These are phyloP conservation scores for Dasypogon diadema DNA, from an alignment of 2,888 invertebrate species.

Conservation along the genomic window DNA sequence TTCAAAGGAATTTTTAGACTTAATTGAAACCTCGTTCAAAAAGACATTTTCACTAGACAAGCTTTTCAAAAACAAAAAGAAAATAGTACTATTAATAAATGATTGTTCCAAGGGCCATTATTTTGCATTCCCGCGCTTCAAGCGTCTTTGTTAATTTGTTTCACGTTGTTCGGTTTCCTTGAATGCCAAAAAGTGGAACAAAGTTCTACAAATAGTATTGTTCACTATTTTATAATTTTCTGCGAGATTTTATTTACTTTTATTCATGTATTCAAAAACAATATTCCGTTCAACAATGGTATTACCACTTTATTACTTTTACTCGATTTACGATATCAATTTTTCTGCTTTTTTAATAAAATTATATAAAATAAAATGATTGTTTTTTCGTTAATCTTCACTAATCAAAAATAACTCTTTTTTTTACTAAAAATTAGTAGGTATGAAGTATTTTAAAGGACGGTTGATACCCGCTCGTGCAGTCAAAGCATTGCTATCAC, in stretches of 20 bases:
- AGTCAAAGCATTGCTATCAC: too few species aligned
- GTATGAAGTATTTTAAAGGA: too few species aligned
- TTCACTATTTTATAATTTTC: not conserved
- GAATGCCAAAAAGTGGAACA: constrained; percentile 10
- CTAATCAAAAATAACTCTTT: too few species aligned
- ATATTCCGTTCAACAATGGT: not conserved
- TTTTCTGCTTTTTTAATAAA: constrained; percentile 44
- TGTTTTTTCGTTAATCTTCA: too few species aligned
- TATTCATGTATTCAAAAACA: not conserved
- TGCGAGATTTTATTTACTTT: constrained; percentile 17
- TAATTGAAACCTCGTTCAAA: not conserved
- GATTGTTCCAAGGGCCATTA: not conserved
- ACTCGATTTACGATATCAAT: constrained; percentile 4
- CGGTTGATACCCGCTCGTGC: too few species aligned
- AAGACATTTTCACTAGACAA: not conserved
- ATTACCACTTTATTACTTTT: not conserved
- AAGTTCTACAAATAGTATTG: constrained; percentile 4
- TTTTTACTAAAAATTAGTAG: too few species aligned
- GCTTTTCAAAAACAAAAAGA: not conserved
- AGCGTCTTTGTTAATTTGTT: constrained; percentile 12
- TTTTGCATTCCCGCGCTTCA: constrained; percentile 2
- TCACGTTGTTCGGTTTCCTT: not conserved
- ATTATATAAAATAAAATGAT: constrained; percentile 14
- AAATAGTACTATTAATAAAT: not conserved
- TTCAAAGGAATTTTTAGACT: too few species aligned